Conservation (phyloP, 35 echinoderm and acorn worm genomes). For the Anneissia japonica region DNA sequence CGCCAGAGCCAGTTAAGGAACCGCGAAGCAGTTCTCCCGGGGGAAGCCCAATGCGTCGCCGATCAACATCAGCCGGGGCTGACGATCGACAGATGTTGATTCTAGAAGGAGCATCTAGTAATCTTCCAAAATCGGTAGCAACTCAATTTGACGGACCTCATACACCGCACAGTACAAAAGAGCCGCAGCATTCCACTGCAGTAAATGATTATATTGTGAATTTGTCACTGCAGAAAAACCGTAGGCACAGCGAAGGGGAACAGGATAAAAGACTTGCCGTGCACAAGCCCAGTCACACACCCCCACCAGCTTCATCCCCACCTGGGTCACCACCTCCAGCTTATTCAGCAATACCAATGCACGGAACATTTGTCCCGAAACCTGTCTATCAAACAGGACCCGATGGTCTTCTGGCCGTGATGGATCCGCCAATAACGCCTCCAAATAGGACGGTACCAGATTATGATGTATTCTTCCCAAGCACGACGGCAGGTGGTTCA, state of each 20-base stretch:
- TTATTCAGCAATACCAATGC: neutral
- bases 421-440: neutral
- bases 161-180: neutral
- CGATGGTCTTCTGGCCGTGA: neutral
- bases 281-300: neutral
- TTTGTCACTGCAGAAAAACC: neutral
- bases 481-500: neutral
- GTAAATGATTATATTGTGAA: neutral
- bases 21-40: neutral
- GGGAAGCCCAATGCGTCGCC: neutral
- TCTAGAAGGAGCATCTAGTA: neutral
- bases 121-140: neutral
- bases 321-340: neutral
- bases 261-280: neutral
- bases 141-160: neutral
- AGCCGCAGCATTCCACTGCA: neutral
- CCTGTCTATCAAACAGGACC: neutral
- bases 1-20: neutral
- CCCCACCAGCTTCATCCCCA: neutral
- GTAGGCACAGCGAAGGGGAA: neutral
- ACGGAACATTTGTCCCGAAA: neutral
- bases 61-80: neutral
- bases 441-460: neutral
- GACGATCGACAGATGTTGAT: neutral
- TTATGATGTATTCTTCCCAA: neutral